Base-by-base conservation (phyloP, 1,140 invertebrate species). In the Eurosta solidaginis region DNA sequence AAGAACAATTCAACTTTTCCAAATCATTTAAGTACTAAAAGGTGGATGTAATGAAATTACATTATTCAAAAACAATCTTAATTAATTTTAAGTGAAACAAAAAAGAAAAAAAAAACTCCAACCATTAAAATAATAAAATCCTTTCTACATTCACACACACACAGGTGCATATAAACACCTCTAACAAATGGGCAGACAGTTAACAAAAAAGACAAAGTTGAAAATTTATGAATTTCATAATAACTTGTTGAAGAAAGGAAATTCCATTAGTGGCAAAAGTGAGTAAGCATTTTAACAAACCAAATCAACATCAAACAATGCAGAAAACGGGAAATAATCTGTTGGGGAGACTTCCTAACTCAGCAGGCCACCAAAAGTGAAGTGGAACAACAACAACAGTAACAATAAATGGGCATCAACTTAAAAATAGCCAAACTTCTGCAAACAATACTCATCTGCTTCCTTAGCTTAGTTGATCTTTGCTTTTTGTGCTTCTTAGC, bases 361-460 rank as follows among this genome's bases (percentile, higher is more conserved):
- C n/a, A 42, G 59, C 36, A 36, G 33, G 59, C 14, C 29, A 68
- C 20, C n/a, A 42, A 27, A 4, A 25, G 10, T 12, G 27, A 52
- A 22, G 27, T 3, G 10, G 27, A n/a, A n/a, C n/a, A 3, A 59
- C 27, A 59, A 17, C 29, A 36, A 68, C 33, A 68, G 40, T 20
- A 9, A 12, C n/a, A 40, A 36, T 20, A 40, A 20, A 68, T 40
- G 33, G 40, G 59, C 59, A 42, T n/a, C 33, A 6, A 29, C 27
- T 40, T 68, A 68, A n/a, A 68, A 68, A 68, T 68, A n/a, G 59
- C 59, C 59, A 68, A 68, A 68, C 33, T 68, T 68, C 33, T 29
- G n/a, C n/a, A 68, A 68, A 68, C 59, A 68, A 68, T 33, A 68
- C 59, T 68, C 59, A 68, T 14, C 29, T 29, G 33, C 33, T 36